These are phyloP conservation scores for Ctenosaura bakeri DNA, from an alignment of 2,797 vertebrate genomes.

Conservation along the genomic window DNA sequence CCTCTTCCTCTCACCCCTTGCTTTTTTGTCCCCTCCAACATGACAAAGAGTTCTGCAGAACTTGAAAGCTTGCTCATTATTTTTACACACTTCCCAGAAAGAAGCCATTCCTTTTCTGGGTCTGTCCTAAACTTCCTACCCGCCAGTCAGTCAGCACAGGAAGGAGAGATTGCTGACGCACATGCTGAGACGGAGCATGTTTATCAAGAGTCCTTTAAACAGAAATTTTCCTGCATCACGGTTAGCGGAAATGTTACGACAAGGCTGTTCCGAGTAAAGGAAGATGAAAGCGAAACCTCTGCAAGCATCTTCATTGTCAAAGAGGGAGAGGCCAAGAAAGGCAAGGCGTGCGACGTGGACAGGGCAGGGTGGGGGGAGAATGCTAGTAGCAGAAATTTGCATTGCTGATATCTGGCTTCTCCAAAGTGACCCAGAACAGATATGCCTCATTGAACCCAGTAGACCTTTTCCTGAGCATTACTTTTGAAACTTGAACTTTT, in stretches of 20 bases:
- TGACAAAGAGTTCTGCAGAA: background rate
- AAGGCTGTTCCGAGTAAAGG: fast-evolving
- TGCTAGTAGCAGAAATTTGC: no score
- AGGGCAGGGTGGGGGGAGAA: no score
- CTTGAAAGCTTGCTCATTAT: no score
- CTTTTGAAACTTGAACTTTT: background rate
- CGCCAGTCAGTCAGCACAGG: background rate
- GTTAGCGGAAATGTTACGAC: constrained; percentile 8
- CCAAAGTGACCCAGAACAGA: no score
- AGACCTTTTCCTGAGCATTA: no score
- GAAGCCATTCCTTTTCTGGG: background rate
- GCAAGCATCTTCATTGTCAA: constrained; percentile 29
- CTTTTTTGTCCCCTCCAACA: background rate
- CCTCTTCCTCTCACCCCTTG: no score
- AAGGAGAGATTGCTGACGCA: background rate
- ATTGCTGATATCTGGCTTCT: no score
- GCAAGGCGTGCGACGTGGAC: background rate
- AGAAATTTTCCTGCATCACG: background rate
- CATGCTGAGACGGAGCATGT: background rate
- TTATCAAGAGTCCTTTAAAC: fast-evolving
- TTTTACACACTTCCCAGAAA: background rate
- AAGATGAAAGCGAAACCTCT: constrained; percentile 64
- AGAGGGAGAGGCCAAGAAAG: constrained; percentile 20
- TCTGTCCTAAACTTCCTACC: background rate
- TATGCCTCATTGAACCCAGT: no score